phyloP scores from a whole-genome alignment of 2,888 invertebrate species.

The Plagodis dolabraria region DNA sequence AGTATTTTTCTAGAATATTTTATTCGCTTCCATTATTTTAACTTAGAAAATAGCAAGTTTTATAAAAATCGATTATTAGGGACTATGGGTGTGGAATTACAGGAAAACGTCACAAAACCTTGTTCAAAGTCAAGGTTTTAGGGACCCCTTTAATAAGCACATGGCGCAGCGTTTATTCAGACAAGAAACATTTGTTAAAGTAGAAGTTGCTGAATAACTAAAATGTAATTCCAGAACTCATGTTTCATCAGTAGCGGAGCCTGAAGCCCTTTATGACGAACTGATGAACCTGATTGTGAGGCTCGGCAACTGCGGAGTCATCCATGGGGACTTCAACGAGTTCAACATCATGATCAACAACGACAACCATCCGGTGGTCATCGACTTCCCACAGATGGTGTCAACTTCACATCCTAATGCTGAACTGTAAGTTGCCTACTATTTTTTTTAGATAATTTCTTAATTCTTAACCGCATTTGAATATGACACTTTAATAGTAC shows the following conservation, averaged over 20 bases:
- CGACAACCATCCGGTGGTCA: conserved; percentile 92
- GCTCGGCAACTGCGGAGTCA: conserved; percentile 97
- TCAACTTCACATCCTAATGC: conserved; percentile 97
- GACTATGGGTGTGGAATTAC: too few species aligned
- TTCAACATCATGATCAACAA: conserved; percentile 97
- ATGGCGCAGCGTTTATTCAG: too few species aligned
- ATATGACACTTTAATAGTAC: too few species aligned
- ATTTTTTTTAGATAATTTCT: neutral
- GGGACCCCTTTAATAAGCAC: too few species aligned
- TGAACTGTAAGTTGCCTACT: conserved; percentile 87
- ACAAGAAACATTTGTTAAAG: too few species aligned
- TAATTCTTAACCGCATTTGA: neutral
- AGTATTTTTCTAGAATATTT: too few species aligned
- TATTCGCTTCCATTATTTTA: too few species aligned
- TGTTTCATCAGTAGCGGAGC: conserved; percentile 86
- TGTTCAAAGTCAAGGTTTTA: too few species aligned
- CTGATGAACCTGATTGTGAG: conserved; percentile 96
- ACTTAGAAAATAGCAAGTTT: too few species aligned
- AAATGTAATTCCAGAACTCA: conserved; percentile 79
- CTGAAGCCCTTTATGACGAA: conserved; percentile 94
- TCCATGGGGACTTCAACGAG: conserved; percentile 99
- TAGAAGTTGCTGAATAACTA: too few species aligned
- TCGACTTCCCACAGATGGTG: conserved; percentile 99
- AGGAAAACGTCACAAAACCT: too few species aligned
- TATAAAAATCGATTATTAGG: too few species aligned